Percentiles rank a stretch among this genome's conserved stretches.
Evolutionary conservation across 1,140 invertebrate species (phyloP).

Genomic region (Conus betulinus): DNA sequence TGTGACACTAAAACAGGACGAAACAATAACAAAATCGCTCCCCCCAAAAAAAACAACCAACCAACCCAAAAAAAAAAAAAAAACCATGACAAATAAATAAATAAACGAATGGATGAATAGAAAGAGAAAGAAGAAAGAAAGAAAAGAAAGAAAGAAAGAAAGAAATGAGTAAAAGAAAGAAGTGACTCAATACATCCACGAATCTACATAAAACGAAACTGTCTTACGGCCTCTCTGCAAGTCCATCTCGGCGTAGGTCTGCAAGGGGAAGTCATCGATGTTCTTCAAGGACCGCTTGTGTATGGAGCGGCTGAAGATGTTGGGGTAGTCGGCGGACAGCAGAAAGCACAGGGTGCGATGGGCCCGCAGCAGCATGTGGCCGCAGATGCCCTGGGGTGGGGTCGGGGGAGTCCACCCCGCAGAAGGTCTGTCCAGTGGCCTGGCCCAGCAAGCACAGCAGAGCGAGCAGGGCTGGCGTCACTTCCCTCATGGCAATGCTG

Average conservation of each 20-base stretch:
- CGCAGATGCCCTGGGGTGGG: conserved; percentile 15
- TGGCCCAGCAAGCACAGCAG: conserved; percentile 18
- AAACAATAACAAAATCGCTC: too few relatives aligned
- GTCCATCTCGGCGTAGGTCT: not conserved
- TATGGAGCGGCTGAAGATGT: not conserved
- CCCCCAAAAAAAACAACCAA: too few relatives aligned
- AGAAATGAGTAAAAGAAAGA: too few relatives aligned
- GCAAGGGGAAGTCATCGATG: not conserved
- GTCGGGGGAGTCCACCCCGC: conserved; percentile 11
- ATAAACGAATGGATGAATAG: too few relatives aligned
- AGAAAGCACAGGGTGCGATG: not conserved
- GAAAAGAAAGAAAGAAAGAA: too few relatives aligned
- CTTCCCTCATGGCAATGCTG: conserved; percentile 1
- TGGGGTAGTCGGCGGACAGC: not conserved
- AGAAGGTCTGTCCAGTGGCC: not conserved
- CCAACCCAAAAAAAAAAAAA: too few relatives aligned
- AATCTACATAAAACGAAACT: too few relatives aligned
- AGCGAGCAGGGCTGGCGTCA: not conserved
- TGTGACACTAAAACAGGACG: too few relatives aligned
- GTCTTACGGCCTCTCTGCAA: not conserved
- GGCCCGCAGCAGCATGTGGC: not conserved
- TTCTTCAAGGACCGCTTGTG: not conserved
- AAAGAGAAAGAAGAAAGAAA: too few relatives aligned
- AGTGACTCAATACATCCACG: too few relatives aligned
- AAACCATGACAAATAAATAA: too few relatives aligned